Base-by-base conservation (phyloP, 2,113 vertebrate species). In the Chaetodon auriga region DNA sequence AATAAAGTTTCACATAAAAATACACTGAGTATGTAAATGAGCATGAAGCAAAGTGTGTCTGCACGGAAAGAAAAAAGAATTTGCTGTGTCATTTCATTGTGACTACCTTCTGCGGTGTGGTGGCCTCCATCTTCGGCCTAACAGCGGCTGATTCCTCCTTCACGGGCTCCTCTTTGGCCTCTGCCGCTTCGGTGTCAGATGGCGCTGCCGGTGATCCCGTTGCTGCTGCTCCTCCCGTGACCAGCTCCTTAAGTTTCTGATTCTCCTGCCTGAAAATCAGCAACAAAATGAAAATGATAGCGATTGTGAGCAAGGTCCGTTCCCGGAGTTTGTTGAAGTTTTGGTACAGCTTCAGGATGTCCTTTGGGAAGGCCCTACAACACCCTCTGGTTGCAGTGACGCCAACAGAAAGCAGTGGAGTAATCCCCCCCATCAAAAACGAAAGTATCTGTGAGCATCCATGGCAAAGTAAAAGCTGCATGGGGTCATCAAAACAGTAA, bases 221-320 rank as follows among this genome's bases (percentile, higher is more conserved):
- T 13, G 80, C 45, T 23, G 91, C 0, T 48, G 84, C 68, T 54
- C 85, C 92, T 68, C 95, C 94, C 0, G 95, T 97, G 84, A 99
- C 93, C 91, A 97, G 91, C 85, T 96, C 97, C 91, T 96, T 98
- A 51, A 99, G 96, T 88, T 99, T 97, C 91, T 95, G 93, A 82
- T 99, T 99, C 92, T 99, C 98, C 14, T 96, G 96, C 68, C 98
- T 99, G 87, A 30, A 0, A 30, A 15, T 57, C 1, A 48, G 41
- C 19, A 60, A 81, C 36, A 84, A 66, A 84, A 68, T 68, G 71
- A 85, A 86, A 93, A 78, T 19, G 81, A 88, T 79, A 88, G 62
- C 7, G 7, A 43, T 13, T 49, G 30, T 43, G 30, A 81, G 43
- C 10, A 9, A 19, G 19, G 53, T 8, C 53, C 23, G 48, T 55